Percentiles rank a stretch among this genome's conserved stretches.
Evolutionary conservation across 1,140 invertebrate species (phyloP).

Genomic region (Protaetia brevitarsis): DNA sequence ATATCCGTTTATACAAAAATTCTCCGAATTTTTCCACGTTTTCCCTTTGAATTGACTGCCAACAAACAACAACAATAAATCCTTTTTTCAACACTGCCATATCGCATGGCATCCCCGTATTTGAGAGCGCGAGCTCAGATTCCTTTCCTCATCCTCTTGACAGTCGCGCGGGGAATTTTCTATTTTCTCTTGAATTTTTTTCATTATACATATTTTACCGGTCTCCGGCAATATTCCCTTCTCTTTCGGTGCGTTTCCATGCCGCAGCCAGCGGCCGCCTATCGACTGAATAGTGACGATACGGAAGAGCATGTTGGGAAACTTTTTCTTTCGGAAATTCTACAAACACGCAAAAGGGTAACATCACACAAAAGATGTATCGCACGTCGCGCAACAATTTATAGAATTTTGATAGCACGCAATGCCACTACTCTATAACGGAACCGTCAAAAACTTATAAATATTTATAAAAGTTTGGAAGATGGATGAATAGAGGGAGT

Average conservation of each 20-base stretch:
- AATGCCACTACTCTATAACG: neutral
- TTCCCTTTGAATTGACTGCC: neutral
- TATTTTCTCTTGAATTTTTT: slow-evolving; percentile 3
- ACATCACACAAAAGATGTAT: neutral
- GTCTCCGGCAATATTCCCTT: neutral
- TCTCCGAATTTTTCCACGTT: too few species aligned
- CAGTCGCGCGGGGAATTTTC: neutral
- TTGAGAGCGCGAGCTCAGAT: neutral
- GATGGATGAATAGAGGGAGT: neutral
- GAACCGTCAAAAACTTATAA: neutral
- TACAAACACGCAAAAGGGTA: neutral
- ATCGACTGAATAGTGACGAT: neutral
- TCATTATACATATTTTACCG: slow-evolving; percentile 11
- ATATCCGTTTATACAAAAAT: too few species aligned
- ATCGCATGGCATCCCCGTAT: neutral
- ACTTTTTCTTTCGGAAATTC: neutral
- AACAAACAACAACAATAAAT: neutral
- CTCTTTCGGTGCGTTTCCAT: neutral
- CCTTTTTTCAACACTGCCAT: neutral
- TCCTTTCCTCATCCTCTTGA: neutral
- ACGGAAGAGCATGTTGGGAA: neutral
- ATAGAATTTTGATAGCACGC: slow-evolving; percentile 5
- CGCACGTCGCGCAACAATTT: neutral
- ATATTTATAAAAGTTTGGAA: slow-evolving; percentile 12
- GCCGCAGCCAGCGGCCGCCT: neutral